These are phyloP conservation scores for Zophobas atratus DNA, from an alignment of 1,140 invertebrate genomes.

Conservation along the genomic window DNA sequence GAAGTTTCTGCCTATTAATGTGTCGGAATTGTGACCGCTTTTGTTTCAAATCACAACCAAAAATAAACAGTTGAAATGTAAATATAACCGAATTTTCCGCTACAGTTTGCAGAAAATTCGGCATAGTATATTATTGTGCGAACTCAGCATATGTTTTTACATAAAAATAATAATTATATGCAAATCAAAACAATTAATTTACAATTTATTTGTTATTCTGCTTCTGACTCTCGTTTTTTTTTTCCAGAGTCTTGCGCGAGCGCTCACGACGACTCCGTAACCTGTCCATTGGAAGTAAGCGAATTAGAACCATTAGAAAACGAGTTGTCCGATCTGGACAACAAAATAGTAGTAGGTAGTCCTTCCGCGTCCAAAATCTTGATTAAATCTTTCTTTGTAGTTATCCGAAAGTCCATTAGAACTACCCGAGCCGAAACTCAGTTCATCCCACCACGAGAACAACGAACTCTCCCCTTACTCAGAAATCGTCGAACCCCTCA, in stretches of 20 bases:
- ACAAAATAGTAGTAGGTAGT: conserved; percentile 65
- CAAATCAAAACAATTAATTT: too few species aligned
- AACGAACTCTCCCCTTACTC: conserved; percentile 60
- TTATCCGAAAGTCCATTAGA: conserved; percentile 66
- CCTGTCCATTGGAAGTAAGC: conserved; percentile 71
- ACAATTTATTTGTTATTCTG: too few species aligned
- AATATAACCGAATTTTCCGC: too few species aligned
- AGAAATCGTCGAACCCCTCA: conserved; percentile 67
- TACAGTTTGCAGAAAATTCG: too few species aligned
- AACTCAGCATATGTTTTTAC: too few species aligned
- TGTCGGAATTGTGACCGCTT: too few species aligned
- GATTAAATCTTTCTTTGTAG: conserved; percentile 58
- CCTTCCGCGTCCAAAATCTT: conserved; percentile 9
- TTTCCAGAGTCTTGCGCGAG: conserved; percentile 70
- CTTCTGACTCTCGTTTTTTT: conserved; percentile 6
- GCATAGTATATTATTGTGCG: too few species aligned
- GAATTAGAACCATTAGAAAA: conserved; percentile 67
- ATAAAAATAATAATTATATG: too few species aligned
- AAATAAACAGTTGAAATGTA: too few species aligned
- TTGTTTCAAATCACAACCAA: too few species aligned
- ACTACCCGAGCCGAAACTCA: conserved; percentile 66
- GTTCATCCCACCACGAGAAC: conserved; percentile 62
- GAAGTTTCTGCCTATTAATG: too few species aligned
- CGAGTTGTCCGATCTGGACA: conserved; percentile 65
- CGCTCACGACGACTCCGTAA: conserved; percentile 70